These are phyloP conservation scores for Hololepta plana DNA, from an alignment of 2,888 invertebrate genomes.

Conservation along the genomic window DNA sequence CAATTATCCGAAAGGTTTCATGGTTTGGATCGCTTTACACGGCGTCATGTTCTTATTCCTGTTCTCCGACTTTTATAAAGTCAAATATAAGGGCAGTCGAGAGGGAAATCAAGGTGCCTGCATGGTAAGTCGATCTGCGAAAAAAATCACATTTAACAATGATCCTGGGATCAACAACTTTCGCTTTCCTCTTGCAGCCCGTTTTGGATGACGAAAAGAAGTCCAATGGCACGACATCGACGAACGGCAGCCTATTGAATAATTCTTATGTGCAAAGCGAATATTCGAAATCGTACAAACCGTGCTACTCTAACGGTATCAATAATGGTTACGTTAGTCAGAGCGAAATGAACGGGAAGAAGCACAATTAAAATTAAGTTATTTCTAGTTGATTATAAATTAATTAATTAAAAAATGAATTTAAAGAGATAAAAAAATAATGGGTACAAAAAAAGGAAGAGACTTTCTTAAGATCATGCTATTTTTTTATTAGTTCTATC, in stretches of 20 bases:
- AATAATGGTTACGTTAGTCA: slow-evolving; percentile 40
- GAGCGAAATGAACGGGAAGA: slow-evolving; percentile 14
- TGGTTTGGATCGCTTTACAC: slow-evolving; percentile 89
- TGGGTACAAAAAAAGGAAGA: too few species aligned
- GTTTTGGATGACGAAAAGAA: slow-evolving; percentile 33
- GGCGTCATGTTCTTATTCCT: slow-evolving; percentile 86
- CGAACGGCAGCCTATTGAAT: slow-evolving; percentile 25
- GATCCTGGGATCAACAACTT: not conserved
- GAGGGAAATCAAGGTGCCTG: slow-evolving; percentile 34
- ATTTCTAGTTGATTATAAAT: too few species aligned
- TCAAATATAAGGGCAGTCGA: slow-evolving; percentile 43
- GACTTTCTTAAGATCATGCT: too few species aligned
- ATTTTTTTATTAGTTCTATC: too few species aligned
- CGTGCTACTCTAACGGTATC: slow-evolving; percentile 42
- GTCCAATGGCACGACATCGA: slow-evolving; percentile 21
- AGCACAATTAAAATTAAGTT: too few species aligned
- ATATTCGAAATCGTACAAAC: slow-evolving; percentile 36
- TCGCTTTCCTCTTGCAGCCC: slow-evolving; percentile 32
- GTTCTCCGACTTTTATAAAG: slow-evolving; percentile 89
- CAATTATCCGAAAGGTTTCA: slow-evolving; percentile 78
- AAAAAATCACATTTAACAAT: slow-evolving; percentile 1
- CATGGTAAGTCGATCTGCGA: slow-evolving; percentile 66
- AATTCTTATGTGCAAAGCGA: slow-evolving; percentile 32
- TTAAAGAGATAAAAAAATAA: too few species aligned
- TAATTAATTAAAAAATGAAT: too few species aligned